Evolutionary conservation across 2,113 vertebrate genomes (phyloP), one percentile per base, ranked within the genome.

Genomic region (Suricata suricatta): DNA sequence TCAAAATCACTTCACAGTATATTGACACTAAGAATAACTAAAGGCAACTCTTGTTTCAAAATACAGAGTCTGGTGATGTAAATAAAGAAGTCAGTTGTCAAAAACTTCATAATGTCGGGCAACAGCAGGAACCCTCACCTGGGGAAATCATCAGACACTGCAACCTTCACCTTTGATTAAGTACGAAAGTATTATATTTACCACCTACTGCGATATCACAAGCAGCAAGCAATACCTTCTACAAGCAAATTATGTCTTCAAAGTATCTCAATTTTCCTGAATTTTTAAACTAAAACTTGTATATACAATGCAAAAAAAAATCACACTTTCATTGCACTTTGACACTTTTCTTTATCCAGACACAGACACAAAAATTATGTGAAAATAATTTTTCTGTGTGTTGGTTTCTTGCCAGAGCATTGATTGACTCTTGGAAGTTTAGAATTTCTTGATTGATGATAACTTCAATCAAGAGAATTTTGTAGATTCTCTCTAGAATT

Each of bases 1-100:
- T 88, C 69, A 12, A 69, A 64, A 84, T 91, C 12, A 76, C 79
- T 63, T 94, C 9, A 88, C 21, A 60, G 47, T 63, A 13, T 60
- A n/a, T 57, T 35, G 35, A 88, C 27, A 90, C 12, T 69, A 85
- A 90, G n/a, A 97, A 50, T 85, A 92, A 63, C 9, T 57, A 81
- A 84, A 86, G 57, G 5, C 31, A 81, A 25, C 33, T 33, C 21
- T 84, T 85, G 81, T 77, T 7, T 86, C 27, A 54, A 96, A 94
- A 69, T 31, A 77, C 2, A 52, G 3, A 90, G 25, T 41, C 25
- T 80, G 47, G 23, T 7, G 9, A 88, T 44, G 14, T 71, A 90
- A 88, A 92, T 79, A 74, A 66, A 74, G 41, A 82, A 87, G 10
- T 54, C 33, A 44, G 5, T 80, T 97, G 54, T 88, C 54, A 96